Evolutionary conservation across 2,113 vertebrate genomes (phyloP).

Genomic region (Gadus macrocephalus): DNA sequence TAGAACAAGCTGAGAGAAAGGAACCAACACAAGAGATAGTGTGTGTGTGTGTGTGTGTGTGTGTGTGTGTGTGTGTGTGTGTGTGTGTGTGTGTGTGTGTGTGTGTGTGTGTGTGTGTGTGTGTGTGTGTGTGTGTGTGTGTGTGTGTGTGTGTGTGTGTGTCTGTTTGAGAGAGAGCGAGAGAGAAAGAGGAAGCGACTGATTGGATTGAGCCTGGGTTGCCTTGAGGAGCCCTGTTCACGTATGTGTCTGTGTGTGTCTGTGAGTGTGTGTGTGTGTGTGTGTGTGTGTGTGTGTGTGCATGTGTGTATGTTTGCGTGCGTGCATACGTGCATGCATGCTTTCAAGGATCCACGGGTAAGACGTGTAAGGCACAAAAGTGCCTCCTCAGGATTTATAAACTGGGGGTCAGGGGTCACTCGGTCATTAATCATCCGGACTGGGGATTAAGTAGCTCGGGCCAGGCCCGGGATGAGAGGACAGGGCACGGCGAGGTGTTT

Average conservation of each 20-base stretch:
- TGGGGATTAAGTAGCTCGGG: conserved; percentile 68
- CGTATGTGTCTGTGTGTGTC: no score
- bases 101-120: no score
- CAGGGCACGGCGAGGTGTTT: conserved; percentile 57
- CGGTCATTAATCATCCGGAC: conserved; percentile 71
- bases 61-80: not conserved
- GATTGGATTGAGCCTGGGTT: conserved; percentile 29
- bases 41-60: no score
- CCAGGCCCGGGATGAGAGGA: conserved; percentile 57
- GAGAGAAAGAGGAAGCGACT: conserved; percentile 1
- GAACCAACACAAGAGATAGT: no score
- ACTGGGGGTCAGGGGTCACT: conserved; percentile 66
- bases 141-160: not conserved
- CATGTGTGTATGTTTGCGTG: no score
- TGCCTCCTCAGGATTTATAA: conserved; percentile 58
- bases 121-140: not conserved
- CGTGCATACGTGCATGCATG: no score
- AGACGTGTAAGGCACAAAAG: no score
- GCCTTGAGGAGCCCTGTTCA: conserved; percentile 27
- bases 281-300: no score
- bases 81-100: not conserved
- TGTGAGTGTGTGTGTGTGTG: no score
- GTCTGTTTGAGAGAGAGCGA: not conserved
- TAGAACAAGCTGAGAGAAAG: no score
- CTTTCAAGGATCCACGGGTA: no score